These are phyloP conservation scores for Brachypalpus laphriformis DNA, from an alignment of 2,888 invertebrate genomes.

Conservation along the genomic window DNA sequence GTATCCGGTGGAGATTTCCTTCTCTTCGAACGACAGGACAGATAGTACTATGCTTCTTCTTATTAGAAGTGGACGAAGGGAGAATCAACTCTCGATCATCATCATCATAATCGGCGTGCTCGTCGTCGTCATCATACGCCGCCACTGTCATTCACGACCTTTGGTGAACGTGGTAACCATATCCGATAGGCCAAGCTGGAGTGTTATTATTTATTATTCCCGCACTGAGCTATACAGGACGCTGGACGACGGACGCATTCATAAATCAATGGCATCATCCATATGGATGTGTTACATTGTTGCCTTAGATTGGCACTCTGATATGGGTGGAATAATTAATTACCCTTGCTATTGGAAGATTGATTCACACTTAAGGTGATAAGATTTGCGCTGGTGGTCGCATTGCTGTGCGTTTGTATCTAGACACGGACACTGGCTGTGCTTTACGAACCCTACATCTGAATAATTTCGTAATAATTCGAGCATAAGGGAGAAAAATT, in stretches of 20 bases:
- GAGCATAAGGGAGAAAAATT: not conserved
- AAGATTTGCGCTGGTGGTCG: constrained; percentile 71
- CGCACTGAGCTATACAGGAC: constrained; percentile 39
- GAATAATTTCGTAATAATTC: constrained; percentile 31
- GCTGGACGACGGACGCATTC: constrained; percentile 44
- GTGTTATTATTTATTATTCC: constrained; percentile 69
- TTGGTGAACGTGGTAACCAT: constrained; percentile 33
- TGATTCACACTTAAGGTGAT: constrained; percentile 80
- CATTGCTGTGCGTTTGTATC: constrained; percentile 32
- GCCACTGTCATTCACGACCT: constrained; percentile 16
- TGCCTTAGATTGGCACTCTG: constrained; percentile 35
- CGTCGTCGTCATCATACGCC: not conserved
- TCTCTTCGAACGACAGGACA: not conserved
- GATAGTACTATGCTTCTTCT: constrained; percentile 5
- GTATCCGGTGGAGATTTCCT: constrained; percentile 9
- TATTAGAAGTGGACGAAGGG: not conserved
- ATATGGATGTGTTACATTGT: constrained; percentile 71
- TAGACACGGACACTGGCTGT: constrained; percentile 1
- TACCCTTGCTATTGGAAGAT: constrained; percentile 74
- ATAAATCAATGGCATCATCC: constrained; percentile 72
- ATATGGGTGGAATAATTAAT: constrained; percentile 67
- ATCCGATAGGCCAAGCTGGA: constrained; percentile 25
- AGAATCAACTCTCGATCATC: constrained; percentile 2
- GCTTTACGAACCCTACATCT: not conserved
- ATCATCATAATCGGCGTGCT: not conserved